These are phyloP conservation scores for Sarcophaga bullata DNA, from an alignment of 1,140 invertebrate species.

Conservation along the genomic window DNA sequence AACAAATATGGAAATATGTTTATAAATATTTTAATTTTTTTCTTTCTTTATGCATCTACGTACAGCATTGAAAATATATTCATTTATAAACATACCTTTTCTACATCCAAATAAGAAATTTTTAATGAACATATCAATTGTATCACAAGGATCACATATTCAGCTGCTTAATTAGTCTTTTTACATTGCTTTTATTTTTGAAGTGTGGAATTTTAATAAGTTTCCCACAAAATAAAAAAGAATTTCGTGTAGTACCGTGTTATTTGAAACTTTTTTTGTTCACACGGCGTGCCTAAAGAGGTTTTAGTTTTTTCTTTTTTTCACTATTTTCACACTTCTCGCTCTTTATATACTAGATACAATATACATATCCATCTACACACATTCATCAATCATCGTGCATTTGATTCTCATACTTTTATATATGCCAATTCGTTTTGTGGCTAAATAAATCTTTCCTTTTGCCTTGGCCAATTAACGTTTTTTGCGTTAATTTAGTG, in stretches of 20 bases:
- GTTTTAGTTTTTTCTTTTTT: not conserved
- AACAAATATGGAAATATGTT: conserved; percentile 24
- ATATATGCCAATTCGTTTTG: not conserved
- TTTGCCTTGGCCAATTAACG: not conserved
- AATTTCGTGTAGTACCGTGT: not conserved
- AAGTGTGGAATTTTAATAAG: too few relatives aligned
- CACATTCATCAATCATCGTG: not conserved
- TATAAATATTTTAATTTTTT: not conserved
- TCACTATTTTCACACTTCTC: not conserved
- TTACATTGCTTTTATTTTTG: too few relatives aligned
- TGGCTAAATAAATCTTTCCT: not conserved
- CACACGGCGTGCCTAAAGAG: not conserved
- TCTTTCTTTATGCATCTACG: not conserved
- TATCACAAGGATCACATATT: too few relatives aligned
- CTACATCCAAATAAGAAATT: not conserved
- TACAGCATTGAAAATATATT: not conserved
- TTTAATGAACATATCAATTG: not conserved
- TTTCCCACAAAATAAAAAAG: too few relatives aligned
- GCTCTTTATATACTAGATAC: not conserved
- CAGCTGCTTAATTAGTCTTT: too few relatives aligned
- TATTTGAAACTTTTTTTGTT: not conserved
- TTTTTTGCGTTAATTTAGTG: not conserved
- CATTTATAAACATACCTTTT: not conserved
- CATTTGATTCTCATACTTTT: conserved; percentile 10
- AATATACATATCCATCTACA: not conserved